These are phyloP conservation scores for Esox lucius DNA, from an alignment of 2,797 vertebrate genomes.

Conservation along the genomic window DNA sequence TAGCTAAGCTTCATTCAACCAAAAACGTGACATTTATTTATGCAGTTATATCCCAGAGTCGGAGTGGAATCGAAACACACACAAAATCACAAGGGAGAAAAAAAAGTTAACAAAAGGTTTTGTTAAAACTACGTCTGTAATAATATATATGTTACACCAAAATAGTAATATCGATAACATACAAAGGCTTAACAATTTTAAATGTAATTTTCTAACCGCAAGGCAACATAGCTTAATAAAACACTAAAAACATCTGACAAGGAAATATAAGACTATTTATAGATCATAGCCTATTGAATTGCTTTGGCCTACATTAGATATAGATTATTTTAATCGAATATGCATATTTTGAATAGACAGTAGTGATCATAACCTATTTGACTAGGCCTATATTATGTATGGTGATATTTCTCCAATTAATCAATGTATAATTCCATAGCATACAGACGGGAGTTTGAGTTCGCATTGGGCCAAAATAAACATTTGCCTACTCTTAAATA, in stretches of 20 bases:
- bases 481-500: not conserved
- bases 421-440: not conserved
- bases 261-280: not conserved
- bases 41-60: not conserved
- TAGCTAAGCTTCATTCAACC: conserved; percentile 8
- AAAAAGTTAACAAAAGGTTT: not conserved
- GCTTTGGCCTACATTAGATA: not conserved
- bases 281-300: not conserved
- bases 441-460: not conserved
- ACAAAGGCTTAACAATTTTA: not conserved
- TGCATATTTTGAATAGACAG: not conserved
- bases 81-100: not conserved
- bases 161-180: not conserved
- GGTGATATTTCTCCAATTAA: not conserved
- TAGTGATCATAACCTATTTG: not conserved
- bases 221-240: too few species aligned
- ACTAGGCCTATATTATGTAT: not conserved
- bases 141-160: not conserved
- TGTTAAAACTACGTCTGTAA: not conserved
- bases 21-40: conserved; percentile 7
- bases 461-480: not conserved
- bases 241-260: not conserved
- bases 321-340: not conserved
- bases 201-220: not conserved
- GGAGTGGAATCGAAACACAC: not conserved